These are phyloP conservation scores for Athetis lepigone DNA, from an alignment of 2,888 invertebrate species.

Conservation along the genomic window DNA sequence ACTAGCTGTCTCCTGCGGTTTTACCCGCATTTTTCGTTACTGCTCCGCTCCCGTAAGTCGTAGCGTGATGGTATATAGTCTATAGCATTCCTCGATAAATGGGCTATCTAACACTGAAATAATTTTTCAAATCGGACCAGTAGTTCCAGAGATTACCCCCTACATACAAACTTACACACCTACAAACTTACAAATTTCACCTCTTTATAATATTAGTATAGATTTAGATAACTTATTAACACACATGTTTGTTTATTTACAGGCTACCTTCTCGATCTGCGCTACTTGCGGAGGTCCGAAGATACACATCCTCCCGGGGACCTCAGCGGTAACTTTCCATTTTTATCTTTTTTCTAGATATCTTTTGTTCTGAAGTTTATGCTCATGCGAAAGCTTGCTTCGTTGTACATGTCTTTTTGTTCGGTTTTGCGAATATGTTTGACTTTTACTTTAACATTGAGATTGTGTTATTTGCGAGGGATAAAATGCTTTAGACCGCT, in stretches of 20 bases:
- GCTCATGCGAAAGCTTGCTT: slow-evolving; percentile 7
- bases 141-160: too few relatives aligned
- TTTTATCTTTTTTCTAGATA: slow-evolving; percentile 21
- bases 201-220: too few relatives aligned
- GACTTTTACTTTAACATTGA: background rate
- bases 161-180: too few relatives aligned
- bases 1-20: too few relatives aligned
- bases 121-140: too few relatives aligned
- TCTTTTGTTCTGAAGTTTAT: slow-evolving; percentile 19
- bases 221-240: background rate
- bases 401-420: slow-evolving; percentile 6
- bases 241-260: slow-evolving; percentile 66
- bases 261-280: slow-evolving; percentile 89
- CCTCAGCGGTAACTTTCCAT: slow-evolving; percentile 74
- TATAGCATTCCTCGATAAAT: too few relatives aligned
- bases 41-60: too few relatives aligned
- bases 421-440: slow-evolving; percentile 28
- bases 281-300: slow-evolving; percentile 82
- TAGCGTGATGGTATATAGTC: too few relatives aligned
- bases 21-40: too few relatives aligned
- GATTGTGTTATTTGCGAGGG: background rate
- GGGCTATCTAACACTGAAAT: too few relatives aligned
- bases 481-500: background rate
- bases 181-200: too few relatives aligned
- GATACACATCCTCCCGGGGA: slow-evolving; percentile 70